A percentile compares a stretch with the other conserved stretches of the same genome.
phyloP scores from a whole-genome alignment of 23 tunicate species.

The Ascidia mentula region DNA sequence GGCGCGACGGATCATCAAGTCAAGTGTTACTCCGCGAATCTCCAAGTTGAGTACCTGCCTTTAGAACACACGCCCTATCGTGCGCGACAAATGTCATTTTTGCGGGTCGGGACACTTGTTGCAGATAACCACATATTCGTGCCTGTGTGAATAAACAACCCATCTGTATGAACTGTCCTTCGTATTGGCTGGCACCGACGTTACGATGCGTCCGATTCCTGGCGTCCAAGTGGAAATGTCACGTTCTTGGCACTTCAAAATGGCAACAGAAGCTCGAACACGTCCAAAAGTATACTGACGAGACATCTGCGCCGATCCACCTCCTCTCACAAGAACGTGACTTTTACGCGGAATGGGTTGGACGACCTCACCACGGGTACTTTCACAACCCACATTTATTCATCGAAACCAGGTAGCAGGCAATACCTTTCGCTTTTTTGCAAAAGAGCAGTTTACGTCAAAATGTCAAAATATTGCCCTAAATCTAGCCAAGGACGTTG shows the following conservation, averaged over 20 bases:
- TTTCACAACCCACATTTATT: too few relatives aligned
- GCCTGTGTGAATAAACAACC: neutral
- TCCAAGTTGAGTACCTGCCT: neutral
- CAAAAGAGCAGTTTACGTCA: too few relatives aligned
- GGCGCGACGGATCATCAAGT: neutral
- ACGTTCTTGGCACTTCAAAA: slow-evolving; percentile 2
- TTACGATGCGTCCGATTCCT: neutral
- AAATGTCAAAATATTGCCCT: too few relatives aligned
- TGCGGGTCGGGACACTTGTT: neutral
- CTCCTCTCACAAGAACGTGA: neutral
- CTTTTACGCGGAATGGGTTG: neutral
- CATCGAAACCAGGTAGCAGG: too few relatives aligned
- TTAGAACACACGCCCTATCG: neutral
- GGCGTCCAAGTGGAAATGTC: neutral
- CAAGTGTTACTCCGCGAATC: neutral
- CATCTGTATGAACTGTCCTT: neutral
- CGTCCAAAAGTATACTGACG: neutral
- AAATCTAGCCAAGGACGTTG: too few relatives aligned
- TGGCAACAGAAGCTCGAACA: neutral
- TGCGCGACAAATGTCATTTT: neutral
- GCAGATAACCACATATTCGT: neutral
- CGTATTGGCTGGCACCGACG: slow-evolving; percentile 4
- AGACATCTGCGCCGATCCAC: neutral
- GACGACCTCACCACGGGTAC: too few relatives aligned
- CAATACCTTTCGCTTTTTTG: too few relatives aligned